Percentiles rank a stretch among this genome's conserved stretches.
phyloP scores from a whole-genome alignment of 2,888 invertebrate genomes.

The Synanthedon andrenaeformis region DNA sequence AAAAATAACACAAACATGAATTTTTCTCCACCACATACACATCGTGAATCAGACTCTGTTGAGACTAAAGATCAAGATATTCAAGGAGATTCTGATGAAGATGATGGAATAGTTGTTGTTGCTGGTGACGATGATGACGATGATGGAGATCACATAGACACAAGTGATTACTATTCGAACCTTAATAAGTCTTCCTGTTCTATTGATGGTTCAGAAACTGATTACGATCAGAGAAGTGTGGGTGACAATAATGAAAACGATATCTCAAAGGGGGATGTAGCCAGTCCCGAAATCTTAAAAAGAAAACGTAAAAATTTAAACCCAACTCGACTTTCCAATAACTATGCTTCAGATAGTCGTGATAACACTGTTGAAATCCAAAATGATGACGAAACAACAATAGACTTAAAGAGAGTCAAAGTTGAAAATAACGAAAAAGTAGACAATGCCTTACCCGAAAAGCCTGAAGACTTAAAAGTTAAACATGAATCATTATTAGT shows the following conservation, averaged over 20 bases:
- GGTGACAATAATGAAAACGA: conserved; percentile 55
- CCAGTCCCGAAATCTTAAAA: conserved; percentile 74
- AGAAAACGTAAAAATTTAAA: conserved; percentile 91
- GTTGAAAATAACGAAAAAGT: conserved; percentile 23
- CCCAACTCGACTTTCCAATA: conserved; percentile 81
- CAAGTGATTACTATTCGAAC: conserved; percentile 55
- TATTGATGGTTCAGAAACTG: conserved; percentile 54
- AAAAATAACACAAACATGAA: conserved; percentile 51
- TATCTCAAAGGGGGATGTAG: conserved; percentile 58
- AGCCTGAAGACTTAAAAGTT: conserved; percentile 28
- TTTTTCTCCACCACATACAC: conserved; percentile 37
- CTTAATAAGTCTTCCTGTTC: conserved; percentile 51
- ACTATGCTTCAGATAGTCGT: conserved; percentile 23
- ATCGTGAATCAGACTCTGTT: conserved; percentile 44
- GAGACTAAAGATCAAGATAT: conserved; percentile 71
- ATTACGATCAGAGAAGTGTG: conserved; percentile 53
- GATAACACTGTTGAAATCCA: conserved; percentile 24
- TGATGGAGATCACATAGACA: conserved; percentile 69
- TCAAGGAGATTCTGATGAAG: conserved; percentile 77
- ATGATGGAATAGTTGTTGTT: conserved; percentile 83
- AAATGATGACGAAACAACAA: conserved; percentile 31
- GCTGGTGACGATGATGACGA: conserved; percentile 83
- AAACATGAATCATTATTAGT: conserved; percentile 32
- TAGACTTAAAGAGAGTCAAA: conserved; percentile 52
- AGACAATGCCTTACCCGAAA: conserved; percentile 15